Percentiles rank a stretch among this genome's conserved stretches.
Evolutionary conservation across 2,888 invertebrate genomes (phyloP).

Genomic region (Crematogaster levior): DNA sequence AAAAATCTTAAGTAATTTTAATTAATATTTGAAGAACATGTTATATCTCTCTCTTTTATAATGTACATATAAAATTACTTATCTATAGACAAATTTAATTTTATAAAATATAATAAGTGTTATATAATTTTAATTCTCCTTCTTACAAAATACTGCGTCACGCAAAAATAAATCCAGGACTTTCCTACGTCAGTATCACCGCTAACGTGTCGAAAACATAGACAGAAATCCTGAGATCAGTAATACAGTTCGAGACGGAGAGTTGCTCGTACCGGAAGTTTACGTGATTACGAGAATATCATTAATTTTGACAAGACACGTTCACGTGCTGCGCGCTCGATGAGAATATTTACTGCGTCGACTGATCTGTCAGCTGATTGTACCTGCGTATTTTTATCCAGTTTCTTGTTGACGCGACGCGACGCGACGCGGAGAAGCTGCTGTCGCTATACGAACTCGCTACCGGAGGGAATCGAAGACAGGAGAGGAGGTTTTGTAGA

Average conservation of each 20-base stretch:
- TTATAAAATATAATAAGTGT: background rate
- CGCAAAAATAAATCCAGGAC: background rate
- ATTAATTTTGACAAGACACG: slow-evolving; percentile 78
- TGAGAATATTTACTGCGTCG: slow-evolving; percentile 80
- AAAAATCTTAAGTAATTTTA: background rate
- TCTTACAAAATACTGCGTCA: background rate
- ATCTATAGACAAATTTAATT: background rate
- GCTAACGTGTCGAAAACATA: too few relatives aligned
- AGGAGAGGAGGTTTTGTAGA: slow-evolving; percentile 62
- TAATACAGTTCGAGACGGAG: background rate
- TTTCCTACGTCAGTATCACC: slow-evolving; percentile 18
- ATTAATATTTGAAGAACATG: background rate
- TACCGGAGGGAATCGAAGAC: slow-evolving; percentile 58
- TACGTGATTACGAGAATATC: slow-evolving; percentile 64
- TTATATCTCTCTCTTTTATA: too few relatives aligned
- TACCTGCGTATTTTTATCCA: slow-evolving; percentile 76
- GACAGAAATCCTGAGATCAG: background rate
- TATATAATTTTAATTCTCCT: background rate
- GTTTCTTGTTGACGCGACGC: slow-evolving; percentile 67
- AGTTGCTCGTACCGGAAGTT: background rate
- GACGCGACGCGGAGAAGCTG: slow-evolving; percentile 67
- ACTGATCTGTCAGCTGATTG: slow-evolving; percentile 81
- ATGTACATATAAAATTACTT: background rate
- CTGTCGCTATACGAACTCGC: slow-evolving; percentile 59
- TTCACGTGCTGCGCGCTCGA: slow-evolving; percentile 58